These are phyloP conservation scores for Crocallis elinguaria DNA, from an alignment of 2,888 invertebrate genomes.

Conservation along the genomic window DNA sequence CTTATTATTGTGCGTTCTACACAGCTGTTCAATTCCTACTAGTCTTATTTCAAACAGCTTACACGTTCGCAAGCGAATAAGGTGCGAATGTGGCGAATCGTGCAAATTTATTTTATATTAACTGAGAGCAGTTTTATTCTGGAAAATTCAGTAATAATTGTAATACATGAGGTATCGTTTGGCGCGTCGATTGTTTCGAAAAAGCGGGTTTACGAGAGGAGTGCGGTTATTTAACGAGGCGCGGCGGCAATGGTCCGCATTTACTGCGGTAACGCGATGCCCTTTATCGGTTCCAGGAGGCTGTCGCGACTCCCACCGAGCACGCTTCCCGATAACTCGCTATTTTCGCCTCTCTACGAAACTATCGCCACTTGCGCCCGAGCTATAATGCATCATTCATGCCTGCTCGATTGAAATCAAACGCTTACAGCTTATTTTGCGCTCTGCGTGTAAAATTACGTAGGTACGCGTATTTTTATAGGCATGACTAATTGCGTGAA, in stretches of 20 bases:
- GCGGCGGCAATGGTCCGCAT: slow-evolving; percentile 60
- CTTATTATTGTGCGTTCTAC: slow-evolving; percentile 30
- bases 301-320: slow-evolving; percentile 71
- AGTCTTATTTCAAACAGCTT: neutral
- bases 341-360: slow-evolving; percentile 78
- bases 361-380: slow-evolving; percentile 58
- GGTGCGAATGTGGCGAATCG: neutral
- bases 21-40: slow-evolving; percentile 3
- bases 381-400: slow-evolving; percentile 66
- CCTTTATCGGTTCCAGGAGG: slow-evolving; percentile 81
- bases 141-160: no score
- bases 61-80: neutral
- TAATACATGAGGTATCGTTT: neutral
- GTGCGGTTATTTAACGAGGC: slow-evolving; percentile 77
- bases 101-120: no score
- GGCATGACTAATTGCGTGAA: no score
- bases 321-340: slow-evolving; percentile 73
- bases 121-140: no score
- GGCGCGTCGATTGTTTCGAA: slow-evolving; percentile 67
- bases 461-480: neutral
- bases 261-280: slow-evolving; percentile 64
- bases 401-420: slow-evolving; percentile 59
- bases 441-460: slow-evolving; percentile 5
- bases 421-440: slow-evolving; percentile 43
- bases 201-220: slow-evolving; percentile 76